Evolutionary conservation across 2,888 invertebrate genomes (phyloP), one percentile per base, ranked within the genome.

Genomic region (Rhogogaster chlorosoma): DNA sequence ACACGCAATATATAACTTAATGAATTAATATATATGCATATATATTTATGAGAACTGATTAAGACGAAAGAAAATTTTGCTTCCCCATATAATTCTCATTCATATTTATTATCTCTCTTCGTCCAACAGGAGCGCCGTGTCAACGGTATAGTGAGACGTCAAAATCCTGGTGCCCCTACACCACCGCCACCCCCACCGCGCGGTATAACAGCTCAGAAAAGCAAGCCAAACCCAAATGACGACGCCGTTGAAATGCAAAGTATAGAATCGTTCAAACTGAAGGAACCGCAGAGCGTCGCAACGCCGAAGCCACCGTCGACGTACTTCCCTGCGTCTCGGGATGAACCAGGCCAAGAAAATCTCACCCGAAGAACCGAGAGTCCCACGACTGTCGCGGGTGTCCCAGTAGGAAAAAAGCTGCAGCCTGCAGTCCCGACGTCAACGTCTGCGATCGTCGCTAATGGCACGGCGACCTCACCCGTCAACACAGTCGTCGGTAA

Each of bases 211-310:
- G 86, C 89, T 4, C 87, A 90, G 71, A 87, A 85, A n/a, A 67
- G 86, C 77, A 90, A 89, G 61, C 89, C 67, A 85, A 93, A 92
- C 86, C 88, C 90, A 9, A 91, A 90, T 86, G 93, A 93, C 77
- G 96, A 96, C 86, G 94, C 95, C 53, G 97, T 96, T 15, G 97
- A 97, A 93, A 95, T 97, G 94, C 96, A 97, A 90, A 97, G 97
- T 32, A 93, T 97, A 88, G 97, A 97, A 92, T 97, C 97, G 6
- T 97, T 96, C 93, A 96, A 96, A 90, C 92, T 97, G 88, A 96
- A 96, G 87, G 96, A 96, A 90, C 95, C 96, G 36, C 94, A 95
- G 5, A 93, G 95, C 36, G 94, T 94, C 84, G 95, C 96, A 61
- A 94, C 94, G 85, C 96, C 96, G 67, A 96, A 95, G 90, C 97